These are phyloP conservation scores for Mycetomoellerius zeteki DNA, from an alignment of 1,140 invertebrate genomes.

Conservation along the genomic window DNA sequence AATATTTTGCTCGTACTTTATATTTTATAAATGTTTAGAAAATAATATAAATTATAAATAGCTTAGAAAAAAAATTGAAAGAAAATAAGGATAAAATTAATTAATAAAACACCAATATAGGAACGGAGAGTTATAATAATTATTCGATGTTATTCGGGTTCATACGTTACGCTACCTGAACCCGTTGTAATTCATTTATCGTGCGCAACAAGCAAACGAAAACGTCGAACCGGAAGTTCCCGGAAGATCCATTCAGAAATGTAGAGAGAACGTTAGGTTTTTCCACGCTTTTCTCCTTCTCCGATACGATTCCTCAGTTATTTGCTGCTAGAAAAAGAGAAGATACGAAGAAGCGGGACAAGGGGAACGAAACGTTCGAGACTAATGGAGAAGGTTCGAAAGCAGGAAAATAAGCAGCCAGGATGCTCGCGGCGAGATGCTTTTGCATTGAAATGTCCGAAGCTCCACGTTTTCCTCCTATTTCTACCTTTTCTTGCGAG, in stretches of 20 bases:
- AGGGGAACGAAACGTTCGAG: conserved; percentile 70
- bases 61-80: background rate
- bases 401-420: conserved; percentile 73
- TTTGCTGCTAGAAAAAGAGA: conserved; percentile 58
- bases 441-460: conserved; percentile 76
- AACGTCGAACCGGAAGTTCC: conserved; percentile 19
- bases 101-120: background rate
- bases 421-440: conserved; percentile 68
- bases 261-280: conserved; percentile 51
- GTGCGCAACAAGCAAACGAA: conserved; percentile 28
- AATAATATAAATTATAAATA: background rate
- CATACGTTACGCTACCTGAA: background rate
- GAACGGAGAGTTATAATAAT: background rate
- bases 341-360: background rate
- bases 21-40: background rate
- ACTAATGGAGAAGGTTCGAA: conserved; percentile 77
- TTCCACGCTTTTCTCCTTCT: conserved; percentile 46
- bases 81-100: background rate
- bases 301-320: conserved; percentile 26
- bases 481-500: conserved; percentile 59
- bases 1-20: background rate
- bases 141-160: conserved; percentile 55
- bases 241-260: conserved; percentile 11
- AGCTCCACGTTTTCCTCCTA: conserved; percentile 38
- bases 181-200: conserved; percentile 62